Percentiles rank a stretch among this genome's conserved stretches.
Evolutionary conservation across 2,888 invertebrate species (phyloP).

Genomic region (Marronus borbonicus): DNA sequence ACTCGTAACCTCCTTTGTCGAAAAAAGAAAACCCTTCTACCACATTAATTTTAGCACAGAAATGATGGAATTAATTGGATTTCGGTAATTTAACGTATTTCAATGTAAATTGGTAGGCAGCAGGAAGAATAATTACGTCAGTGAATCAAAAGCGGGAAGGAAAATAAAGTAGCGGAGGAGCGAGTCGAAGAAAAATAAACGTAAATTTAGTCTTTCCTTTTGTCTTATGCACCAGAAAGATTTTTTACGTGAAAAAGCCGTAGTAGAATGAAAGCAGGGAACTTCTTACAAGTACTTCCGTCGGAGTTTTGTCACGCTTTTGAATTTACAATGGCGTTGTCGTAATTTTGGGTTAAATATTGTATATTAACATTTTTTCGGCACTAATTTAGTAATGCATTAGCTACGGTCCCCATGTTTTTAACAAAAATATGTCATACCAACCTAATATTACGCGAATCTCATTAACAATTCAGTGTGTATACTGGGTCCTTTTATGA

Average conservation of each 20-base stretch:
- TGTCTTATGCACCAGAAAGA: background rate
- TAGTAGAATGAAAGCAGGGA: background rate
- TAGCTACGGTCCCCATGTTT: no score
- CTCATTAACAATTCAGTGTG: no score
- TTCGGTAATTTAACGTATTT: slow-evolving; percentile 19
- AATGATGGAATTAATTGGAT: slow-evolving; percentile 5
- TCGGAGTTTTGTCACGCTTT: background rate
- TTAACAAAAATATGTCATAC: no score
- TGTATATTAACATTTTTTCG: no score
- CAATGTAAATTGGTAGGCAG: slow-evolving; percentile 9
- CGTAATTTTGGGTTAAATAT: background rate
- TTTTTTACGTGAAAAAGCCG: background rate
- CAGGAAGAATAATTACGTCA: background rate
- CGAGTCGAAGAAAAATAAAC: slow-evolving; percentile 2
- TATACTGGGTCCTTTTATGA: no score
- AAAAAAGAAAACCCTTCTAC: background rate
- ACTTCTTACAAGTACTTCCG: background rate
- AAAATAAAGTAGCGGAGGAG: background rate
- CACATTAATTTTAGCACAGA: background rate
- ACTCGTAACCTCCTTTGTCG: background rate
- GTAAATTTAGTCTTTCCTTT: slow-evolving; percentile 6
- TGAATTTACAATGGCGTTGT: slow-evolving; percentile 5
- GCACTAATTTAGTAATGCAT: no score
- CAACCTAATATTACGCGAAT: no score
- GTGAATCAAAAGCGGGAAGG: slow-evolving; percentile 7